Percentiles rank a stretch among this genome's conserved stretches.
phyloP scores from a whole-genome alignment of 1,140 invertebrate species.

The Drosophila nigromelanica region DNA sequence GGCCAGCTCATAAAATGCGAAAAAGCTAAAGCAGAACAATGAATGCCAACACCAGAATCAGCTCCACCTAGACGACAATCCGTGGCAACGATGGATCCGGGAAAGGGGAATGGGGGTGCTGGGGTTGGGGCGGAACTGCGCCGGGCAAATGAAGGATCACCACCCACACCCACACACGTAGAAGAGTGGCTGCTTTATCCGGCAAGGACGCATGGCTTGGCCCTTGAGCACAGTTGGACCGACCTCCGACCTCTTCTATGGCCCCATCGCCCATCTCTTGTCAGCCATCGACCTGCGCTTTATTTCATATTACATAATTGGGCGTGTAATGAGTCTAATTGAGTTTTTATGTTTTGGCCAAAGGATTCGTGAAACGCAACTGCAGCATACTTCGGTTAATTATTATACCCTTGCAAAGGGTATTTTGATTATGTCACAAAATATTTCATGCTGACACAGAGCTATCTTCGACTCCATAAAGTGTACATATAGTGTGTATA shows the following conservation, averaged over 20 bases:
- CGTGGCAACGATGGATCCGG: background rate
- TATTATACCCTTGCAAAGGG: background rate
- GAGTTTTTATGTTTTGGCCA: slow-evolving; percentile 82
- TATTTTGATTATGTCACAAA: no score
- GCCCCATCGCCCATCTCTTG: background rate
- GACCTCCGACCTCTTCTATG: background rate
- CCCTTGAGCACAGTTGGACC: background rate
- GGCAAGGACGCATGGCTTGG: background rate
- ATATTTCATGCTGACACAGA: no score
- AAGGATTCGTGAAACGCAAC: slow-evolving; percentile 29
- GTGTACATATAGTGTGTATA: no score
- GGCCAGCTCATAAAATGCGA: slow-evolving; percentile 73
- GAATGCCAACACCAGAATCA: slow-evolving; percentile 53
- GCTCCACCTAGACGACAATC: slow-evolving; percentile 62
- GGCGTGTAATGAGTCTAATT: slow-evolving; percentile 84
- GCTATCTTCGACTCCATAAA: no score
- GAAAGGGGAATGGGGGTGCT: background rate
- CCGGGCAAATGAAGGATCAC: slow-evolving; percentile 50
- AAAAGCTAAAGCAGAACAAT: slow-evolving; percentile 71
- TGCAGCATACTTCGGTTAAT: slow-evolving; percentile 12
- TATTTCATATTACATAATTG: slow-evolving; percentile 83
- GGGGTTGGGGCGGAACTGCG: background rate
- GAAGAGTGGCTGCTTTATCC: background rate
- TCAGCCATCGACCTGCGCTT: slow-evolving; percentile 45
- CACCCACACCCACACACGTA: slow-evolving; percentile 17